phyloP scores from a whole-genome alignment of 1,140 invertebrate species.

The Proales similis region DNA sequence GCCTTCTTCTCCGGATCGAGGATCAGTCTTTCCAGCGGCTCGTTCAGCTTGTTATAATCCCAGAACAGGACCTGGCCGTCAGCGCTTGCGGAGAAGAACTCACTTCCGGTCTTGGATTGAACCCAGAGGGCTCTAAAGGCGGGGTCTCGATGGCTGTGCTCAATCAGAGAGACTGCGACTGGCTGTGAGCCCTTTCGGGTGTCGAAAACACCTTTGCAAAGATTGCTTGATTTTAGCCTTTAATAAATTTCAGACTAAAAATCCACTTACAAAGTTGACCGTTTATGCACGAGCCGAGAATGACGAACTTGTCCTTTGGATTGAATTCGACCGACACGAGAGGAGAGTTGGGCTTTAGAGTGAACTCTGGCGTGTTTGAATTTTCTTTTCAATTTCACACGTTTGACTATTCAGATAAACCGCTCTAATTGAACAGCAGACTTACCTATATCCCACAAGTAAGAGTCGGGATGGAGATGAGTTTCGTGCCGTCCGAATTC shows the following conservation, averaged over 20 bases:
- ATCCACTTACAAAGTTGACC: constrained; percentile 62
- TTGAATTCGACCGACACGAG: constrained; percentile 82
- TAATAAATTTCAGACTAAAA: background rate
- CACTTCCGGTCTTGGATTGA: constrained; percentile 52
- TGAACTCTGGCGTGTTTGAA: constrained; percentile 74
- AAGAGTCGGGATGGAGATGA: constrained; percentile 63
- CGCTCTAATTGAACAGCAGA: constrained; percentile 43
- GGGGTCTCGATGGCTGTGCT: constrained; percentile 52
- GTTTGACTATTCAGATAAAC: constrained; percentile 14
- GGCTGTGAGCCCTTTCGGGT: constrained; percentile 53
- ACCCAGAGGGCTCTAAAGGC: constrained; percentile 53
- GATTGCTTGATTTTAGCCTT: constrained; percentile 23
- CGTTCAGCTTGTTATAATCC: constrained; percentile 74
- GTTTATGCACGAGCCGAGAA: constrained; percentile 78
- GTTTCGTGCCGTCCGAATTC: constrained; percentile 65
- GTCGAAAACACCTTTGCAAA: constrained; percentile 50
- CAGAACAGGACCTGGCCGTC: constrained; percentile 81
- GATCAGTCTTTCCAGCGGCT: constrained; percentile 70
- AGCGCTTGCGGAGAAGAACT: constrained; percentile 76
- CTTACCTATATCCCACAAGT: constrained; percentile 82
- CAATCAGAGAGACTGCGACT: constrained; percentile 51
- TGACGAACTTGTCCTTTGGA: constrained; percentile 74
- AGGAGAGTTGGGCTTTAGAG: constrained; percentile 63
- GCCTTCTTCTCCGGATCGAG: constrained; percentile 69
- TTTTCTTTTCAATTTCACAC: constrained; percentile 70